Conservation (phyloP, 2,113 vertebrate genomes). For the Semnornis frantzii region DNA sequence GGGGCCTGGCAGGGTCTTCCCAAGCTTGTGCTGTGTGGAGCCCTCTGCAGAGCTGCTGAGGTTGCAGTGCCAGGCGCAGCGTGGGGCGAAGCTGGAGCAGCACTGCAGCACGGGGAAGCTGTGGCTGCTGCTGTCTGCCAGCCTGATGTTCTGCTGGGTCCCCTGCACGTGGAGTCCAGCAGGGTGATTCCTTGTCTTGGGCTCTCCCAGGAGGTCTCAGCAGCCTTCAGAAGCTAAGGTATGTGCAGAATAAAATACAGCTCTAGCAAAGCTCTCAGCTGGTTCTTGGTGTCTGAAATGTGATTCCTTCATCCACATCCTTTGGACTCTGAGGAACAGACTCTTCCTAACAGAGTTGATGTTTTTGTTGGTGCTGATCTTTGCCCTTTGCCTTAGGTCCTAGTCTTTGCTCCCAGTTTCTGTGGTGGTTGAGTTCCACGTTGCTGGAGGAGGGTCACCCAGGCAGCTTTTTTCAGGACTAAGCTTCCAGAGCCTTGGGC, state of each 20-base stretch:
- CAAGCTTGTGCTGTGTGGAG: not conserved
- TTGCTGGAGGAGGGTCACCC: not conserved
- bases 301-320: accelerated
- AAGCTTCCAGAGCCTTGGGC: not conserved
- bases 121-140: not conserved
- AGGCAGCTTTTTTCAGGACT: not conserved
- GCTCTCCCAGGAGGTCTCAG: not conserved
- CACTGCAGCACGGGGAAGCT: not conserved
- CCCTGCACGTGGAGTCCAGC: accelerated
- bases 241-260: not conserved
- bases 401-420: not conserved
- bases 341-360: not conserved
- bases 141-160: not conserved
- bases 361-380: slow-evolving; percentile 6
- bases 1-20: not conserved
- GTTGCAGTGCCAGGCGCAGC: not conserved
- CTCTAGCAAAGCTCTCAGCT: not conserved
- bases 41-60: not conserved
- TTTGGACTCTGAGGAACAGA: not conserved
- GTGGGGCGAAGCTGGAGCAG: not conserved
- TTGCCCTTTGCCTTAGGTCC: slow-evolving; percentile 19
- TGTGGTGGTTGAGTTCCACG: not conserved
- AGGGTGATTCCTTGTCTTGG: not conserved
- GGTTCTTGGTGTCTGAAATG: not conserved
- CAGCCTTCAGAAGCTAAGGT: not conserved